Base-by-base conservation (phyloP, 2,797 vertebrate genomes). In the Enteromius afrohamiltoni region DNA sequence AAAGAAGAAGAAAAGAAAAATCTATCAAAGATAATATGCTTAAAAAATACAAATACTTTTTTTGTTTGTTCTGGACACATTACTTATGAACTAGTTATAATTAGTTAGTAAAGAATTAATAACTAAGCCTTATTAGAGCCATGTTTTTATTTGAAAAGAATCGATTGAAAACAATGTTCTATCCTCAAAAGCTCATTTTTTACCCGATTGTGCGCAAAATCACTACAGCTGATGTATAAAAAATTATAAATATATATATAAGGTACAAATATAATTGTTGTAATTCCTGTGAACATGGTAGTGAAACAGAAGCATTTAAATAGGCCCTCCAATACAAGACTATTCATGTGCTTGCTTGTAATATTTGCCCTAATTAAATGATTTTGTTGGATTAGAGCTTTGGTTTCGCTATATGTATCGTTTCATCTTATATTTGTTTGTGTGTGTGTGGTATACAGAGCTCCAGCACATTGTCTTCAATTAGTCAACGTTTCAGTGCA, bases 401-500 rank as follows among this genome's bases (percentile, higher is more conserved):
- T 47, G 19, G 19, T 47, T 60, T 62, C 1, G 23, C 31, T 80
- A 62, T 62, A 77, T 51, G 19, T n/a, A 4, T 69, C 26, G 47
- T 62, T 26, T 34, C n/a, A 78, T 78, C 1, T 29, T 21, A 13
- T 64, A 58, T 71, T 37, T 55, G 60, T 83, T 51, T 73, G 31
- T 76, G 51, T 65, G 51, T 65, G 49, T 60, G 65, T 64, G 16
- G 1, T 49, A 37, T 74, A 84, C 76, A 79, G 74, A 82, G 85
- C 67, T 82, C 29, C 31, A 76, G 4, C 21, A 40, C 8, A 49
- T 76, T 74, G 65, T 83, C 45, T 77, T 85, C 47, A 79, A 3
- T 73, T 47, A 26, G 47, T 60, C n/a, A 84, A 68, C 83, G 29
- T 87, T 87, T 37, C 49, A 37, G 29, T 80, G 55, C 65, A 45